A percentile compares a stretch with the other conserved stretches of the same genome.
These are phyloP conservation scores for Oegoconia quadripuncta DNA, from an alignment of 2,888 invertebrate genomes.

Conservation along the genomic window DNA sequence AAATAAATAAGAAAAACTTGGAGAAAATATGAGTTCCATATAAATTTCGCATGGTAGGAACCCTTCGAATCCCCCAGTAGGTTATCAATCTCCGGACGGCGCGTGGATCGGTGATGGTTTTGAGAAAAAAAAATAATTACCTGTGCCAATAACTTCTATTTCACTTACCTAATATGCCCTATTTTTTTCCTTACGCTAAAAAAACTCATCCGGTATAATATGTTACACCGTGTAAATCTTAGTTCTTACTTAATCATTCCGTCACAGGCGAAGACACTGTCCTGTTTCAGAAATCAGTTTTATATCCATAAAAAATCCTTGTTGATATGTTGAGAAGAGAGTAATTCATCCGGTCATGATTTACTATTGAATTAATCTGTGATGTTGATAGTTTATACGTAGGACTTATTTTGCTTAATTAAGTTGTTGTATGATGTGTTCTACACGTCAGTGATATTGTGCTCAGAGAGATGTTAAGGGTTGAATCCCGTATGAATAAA, in stretches of 20 bases:
- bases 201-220: too few species aligned
- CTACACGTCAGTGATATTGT: constrained; percentile 61
- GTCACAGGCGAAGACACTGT: too few species aligned
- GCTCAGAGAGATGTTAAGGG: constrained; percentile 58
- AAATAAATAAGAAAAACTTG: too few species aligned
- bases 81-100: too few species aligned
- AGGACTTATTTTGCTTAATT: constrained; percentile 42
- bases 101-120: too few species aligned
- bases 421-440: constrained; percentile 44
- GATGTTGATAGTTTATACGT: constrained; percentile 53
- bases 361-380: constrained; percentile 53
- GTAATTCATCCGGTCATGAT: constrained; percentile 32
- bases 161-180: too few species aligned
- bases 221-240: neutral
- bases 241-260: neutral
- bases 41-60: too few species aligned
- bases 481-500: constrained; percentile 42
- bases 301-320: neutral
- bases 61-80: too few species aligned
- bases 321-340: neutral
- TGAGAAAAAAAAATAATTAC: too few species aligned
- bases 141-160: too few species aligned
- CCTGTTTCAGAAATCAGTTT: neutral
- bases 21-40: too few species aligned
- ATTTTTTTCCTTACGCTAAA: too few species aligned